Evolutionary conservation across 2,113 vertebrate genomes (phyloP), one percentile per base, ranked within the genome.

Genomic region (Daubentonia madagascariensis): DNA sequence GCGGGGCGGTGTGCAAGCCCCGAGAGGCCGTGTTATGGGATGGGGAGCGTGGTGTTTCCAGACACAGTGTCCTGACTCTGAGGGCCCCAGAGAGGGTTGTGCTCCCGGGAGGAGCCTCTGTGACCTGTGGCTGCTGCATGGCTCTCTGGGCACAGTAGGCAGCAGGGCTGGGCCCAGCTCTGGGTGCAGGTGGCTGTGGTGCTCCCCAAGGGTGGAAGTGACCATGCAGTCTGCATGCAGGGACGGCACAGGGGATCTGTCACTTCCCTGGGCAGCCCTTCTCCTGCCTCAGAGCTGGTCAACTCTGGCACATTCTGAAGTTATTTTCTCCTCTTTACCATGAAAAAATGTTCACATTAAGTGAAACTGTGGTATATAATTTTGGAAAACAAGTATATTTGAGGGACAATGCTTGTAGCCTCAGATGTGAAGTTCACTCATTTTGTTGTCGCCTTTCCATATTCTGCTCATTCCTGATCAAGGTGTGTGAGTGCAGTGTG

Each of bases 201-300:
- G 54, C 2, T 57, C 54, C 54, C 54, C 2, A 2, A 6, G 7
- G 54, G 7, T 6, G 54, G 18, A 20, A 20, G 18, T 0, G 10
- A 61, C 28, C 8, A 5, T 1, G 37, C 25, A 3, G 37, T 61
- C 80, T 32, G 16, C 3, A 8, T 1, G 0, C 8, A 8, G 0
- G 70, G 65, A 11, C 8, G 11, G 20, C 13, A 0, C 10, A 13
- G 32, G 40, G 32, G 8, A 20, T 22, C 6, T 57, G 37, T 23
- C 28, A 0, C 11, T 50, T 18, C 32, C 32, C 75, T 70, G 40
- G 25, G 0, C 16, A 61, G 54, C 7, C 16, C 54, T 63, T 16
- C 13, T 65, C 57, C 59, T 14, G 2, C 18, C 87, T 85, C 7
- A 0, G 35, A 4, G 61, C 25, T 22, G 50, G 61, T 20, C 11